Evolutionary conservation across 2,113 vertebrate species (phyloP).

Genomic region (Empidonax traillii): DNA sequence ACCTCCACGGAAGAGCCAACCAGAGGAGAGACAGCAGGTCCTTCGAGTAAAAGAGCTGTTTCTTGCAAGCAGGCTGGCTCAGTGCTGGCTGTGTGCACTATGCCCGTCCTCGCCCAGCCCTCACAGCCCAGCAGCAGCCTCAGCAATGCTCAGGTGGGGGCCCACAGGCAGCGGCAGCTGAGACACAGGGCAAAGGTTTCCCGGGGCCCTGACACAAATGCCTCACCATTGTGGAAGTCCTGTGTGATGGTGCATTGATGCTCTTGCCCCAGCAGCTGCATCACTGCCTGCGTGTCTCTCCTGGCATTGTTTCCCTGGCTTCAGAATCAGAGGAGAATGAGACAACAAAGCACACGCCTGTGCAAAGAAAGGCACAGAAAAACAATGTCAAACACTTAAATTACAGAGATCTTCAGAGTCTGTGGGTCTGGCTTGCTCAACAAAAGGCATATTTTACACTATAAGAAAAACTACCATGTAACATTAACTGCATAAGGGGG

Average conservation of each 20-base stretch:
- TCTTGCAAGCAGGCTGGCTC: accelerated
- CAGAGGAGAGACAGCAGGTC: not conserved
- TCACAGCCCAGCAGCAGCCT: accelerated
- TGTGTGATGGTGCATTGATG: accelerated
- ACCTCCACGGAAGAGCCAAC: not conserved
- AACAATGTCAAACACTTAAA: not conserved
- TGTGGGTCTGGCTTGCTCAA: not conserved
- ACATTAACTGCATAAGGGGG: accelerated
- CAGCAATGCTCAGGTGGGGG: accelerated
- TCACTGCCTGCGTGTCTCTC: accelerated
- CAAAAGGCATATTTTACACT: not conserved
- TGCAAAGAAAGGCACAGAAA: not conserved
- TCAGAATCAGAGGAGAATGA: not conserved
- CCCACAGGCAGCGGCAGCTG: not conserved
- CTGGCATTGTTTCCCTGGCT: not conserved
- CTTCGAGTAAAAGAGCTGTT: not conserved
- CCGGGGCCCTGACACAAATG: not conserved
- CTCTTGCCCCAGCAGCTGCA: not conserved
- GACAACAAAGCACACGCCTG: not conserved
- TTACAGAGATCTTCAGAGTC: not conserved
- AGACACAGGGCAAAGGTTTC: not conserved
- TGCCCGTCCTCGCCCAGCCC: not conserved
- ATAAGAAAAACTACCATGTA: not conserved
- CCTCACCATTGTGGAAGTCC: not conserved
- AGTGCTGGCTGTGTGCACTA: accelerated